Base-by-base conservation (phyloP, 1,140 invertebrate species). In the Plodia interpunctella region DNA sequence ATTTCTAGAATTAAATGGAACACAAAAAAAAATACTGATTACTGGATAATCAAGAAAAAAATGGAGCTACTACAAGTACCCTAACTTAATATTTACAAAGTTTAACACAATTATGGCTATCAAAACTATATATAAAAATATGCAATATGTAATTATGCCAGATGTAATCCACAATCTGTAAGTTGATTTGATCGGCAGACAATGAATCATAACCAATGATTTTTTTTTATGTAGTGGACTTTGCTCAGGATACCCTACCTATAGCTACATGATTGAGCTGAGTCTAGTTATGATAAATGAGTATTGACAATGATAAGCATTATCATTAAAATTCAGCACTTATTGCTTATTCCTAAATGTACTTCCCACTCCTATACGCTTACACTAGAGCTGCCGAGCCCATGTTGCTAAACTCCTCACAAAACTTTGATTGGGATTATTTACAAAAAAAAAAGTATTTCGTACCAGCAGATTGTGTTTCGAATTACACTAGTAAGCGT, bases 291-390 rank as follows among this genome's bases (percentile, higher is more conserved):
- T 72, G 70, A 72, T 76, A 74, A 72, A 83, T 85, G 82, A 85
- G 84, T 85, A 85, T 87, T 85, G 72, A 76, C 71, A 78, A 74
- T 74, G 71, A 72, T 76, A 76, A 80, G 76, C 75, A 78, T 80
- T 72, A 80, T 81, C 76, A 74, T 74, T 63, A 57, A 64, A 65
- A 68, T 62, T 74, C 74, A 84, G 81, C 80, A 80, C 72, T 84
- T 81, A 81, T 72, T 67, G 69, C 80, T 80, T 83, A 86, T 44
- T 53, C 59, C 76, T 87, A 87, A 70, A 62, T 82, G 78, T 85
- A 83, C 79, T 80, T 77, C 57, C 38, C 38, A 67, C 62, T 62
- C 71, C 72, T 79, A 76, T 44, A 44, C 38, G 59, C 57, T 69
- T 66, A 72, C 68, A 68, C 58, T 59, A 53, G 13, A 59, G 51